Conservation (phyloP, 2,888 invertebrate species). For the Metallyticus violacea region DNA sequence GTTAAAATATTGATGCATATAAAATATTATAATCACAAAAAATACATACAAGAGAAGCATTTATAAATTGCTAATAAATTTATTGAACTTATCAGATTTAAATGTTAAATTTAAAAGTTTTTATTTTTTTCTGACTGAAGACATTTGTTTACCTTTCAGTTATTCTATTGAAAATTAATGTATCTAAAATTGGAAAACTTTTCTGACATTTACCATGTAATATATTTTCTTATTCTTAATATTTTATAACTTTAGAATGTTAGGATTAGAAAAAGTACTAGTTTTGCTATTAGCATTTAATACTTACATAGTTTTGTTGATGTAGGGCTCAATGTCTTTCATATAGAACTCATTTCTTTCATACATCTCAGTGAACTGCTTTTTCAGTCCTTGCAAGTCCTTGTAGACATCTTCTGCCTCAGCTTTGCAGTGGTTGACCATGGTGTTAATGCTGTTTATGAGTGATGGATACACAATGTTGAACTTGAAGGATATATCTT, state of each 20-base stretch:
- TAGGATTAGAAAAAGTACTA: not conserved
- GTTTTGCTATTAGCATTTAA: not conserved
- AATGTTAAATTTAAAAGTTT: no score
- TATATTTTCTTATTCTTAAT: no score
- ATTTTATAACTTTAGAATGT: not conserved
- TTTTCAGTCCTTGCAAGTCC: slow-evolving; percentile 33
- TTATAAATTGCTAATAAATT: no score
- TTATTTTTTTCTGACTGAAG: no score
- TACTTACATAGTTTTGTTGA: slow-evolving; percentile 30
- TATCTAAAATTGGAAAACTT: no score
- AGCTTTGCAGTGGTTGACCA: slow-evolving; percentile 21
- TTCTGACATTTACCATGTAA: no score
- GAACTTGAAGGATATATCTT: slow-evolving; percentile 31
- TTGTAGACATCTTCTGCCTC: slow-evolving; percentile 32
- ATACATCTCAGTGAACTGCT: slow-evolving; percentile 35
- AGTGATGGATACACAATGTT: slow-evolving; percentile 19
- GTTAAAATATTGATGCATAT: no score
- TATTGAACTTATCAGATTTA: no score
- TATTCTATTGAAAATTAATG: no score
- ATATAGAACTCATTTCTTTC: slow-evolving; percentile 38
- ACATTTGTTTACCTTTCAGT: no score
- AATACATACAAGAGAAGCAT: no score
- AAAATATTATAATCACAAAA: no score
- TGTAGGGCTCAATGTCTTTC: slow-evolving; percentile 33
- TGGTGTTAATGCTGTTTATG: slow-evolving; percentile 14